Evolutionary conservation across 2,113 vertebrate genomes (phyloP).

Genomic region (Pontoporia blainvillei): DNA sequence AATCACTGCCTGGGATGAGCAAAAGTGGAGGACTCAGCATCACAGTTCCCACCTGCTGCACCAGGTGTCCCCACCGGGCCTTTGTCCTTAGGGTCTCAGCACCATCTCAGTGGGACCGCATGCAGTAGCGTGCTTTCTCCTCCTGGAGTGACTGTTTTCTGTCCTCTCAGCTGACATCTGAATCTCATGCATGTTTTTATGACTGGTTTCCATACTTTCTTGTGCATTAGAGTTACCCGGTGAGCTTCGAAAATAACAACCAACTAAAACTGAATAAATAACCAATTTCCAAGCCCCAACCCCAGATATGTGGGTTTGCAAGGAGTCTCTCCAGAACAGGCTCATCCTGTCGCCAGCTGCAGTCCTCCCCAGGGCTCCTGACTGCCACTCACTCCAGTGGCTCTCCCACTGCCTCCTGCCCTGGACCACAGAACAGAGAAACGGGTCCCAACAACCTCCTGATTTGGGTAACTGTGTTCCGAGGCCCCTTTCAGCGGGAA

Average conservation of each 20-base stretch:
- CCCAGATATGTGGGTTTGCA: too few relatives aligned
- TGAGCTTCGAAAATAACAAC: neutral
- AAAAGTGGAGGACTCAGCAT: too few relatives aligned
- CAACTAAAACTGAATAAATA: neutral
- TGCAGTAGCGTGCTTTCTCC: rapidly evolving
- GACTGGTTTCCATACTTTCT: neutral
- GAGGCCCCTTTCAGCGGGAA: neutral
- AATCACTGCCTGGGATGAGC: neutral
- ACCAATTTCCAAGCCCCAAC: neutral
- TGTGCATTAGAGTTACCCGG: neutral
- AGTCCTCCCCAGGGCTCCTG: too few relatives aligned
- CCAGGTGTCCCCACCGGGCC: rapidly evolving
- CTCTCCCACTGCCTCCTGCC: too few relatives aligned
- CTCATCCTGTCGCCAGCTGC: rapidly evolving
- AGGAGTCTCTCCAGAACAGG: too few relatives aligned
- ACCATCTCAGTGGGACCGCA: neutral
- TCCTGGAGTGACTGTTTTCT: neutral
- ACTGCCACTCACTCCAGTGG: rapidly evolving
- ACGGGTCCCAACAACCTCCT: rapidly evolving
- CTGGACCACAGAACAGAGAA: neutral
- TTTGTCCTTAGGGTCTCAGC: rapidly evolving
- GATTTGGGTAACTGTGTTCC: neutral
- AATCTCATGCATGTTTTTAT: neutral
- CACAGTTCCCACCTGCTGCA: rapidly evolving
- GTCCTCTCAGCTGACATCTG: neutral